Evolutionary conservation across 2,888 invertebrate species (phyloP), one percentile per base, ranked within the genome.

Genomic region (Euphydryas editha): DNA sequence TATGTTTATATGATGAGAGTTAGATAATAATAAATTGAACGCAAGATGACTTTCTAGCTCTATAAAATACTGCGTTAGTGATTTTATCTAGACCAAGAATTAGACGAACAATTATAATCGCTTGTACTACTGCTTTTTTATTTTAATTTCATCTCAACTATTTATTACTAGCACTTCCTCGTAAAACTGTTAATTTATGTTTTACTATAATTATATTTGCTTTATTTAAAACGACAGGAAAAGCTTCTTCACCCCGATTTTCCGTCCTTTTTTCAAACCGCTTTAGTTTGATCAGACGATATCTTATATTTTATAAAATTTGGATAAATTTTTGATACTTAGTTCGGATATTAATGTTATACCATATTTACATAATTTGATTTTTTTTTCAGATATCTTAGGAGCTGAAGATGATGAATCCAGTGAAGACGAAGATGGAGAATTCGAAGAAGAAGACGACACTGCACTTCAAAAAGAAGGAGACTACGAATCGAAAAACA

Each of bases 351-450:
- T 55, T 24, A 10, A 10, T 10, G 11, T 6, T 2, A 6, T 4
- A 37, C 13, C 4, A 5, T 20, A 13, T 15, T 20, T 17, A n/a
- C 18, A 24, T 1, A 10, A 4, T 4, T 44, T 17, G 21, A 46
- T 55, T 56, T 30, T 37, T 44, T 46, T 60, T 87, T 85, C 88
- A 90, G 91, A 88, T 81, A 81, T 87, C 79, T 83, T 91, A 69
- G 89, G 88, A 70, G 82, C 79, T 44, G 89, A 84, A 47, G 87
- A 83, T 13, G 87, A 83, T 36, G 81, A 80, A 18, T 78, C 78
- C 47, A 75, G 76, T 39, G 83, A 85, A 7, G 86, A 84, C 2
- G 86, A 85, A 56, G 82, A 81, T 18, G 83, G 84, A 18, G 83
- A 84, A 61, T 80, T 77, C 59, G 83, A 81, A 59, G 81, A 81